A percentile compares a stretch with the other conserved stretches of the same genome.
Evolutionary conservation across 2,888 invertebrate genomes (phyloP).

Genomic region (Hyposoter dolosus): DNA sequence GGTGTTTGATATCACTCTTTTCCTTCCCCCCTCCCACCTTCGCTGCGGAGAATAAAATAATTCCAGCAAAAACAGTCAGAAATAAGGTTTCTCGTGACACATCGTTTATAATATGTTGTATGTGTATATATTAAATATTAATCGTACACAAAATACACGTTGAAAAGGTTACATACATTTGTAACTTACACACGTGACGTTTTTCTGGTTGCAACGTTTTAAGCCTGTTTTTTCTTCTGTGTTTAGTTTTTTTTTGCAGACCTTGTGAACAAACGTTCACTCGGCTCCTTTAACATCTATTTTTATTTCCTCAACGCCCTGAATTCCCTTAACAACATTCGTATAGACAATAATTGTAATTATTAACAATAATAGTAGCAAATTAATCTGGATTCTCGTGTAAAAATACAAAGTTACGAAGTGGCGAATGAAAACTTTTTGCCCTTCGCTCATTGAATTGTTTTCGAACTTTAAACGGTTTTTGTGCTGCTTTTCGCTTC

Average conservation of each 20-base stretch:
- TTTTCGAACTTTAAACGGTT: background rate
- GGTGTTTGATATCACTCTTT: conserved; percentile 16
- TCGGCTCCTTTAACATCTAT: conserved; percentile 57
- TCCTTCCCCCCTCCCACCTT: background rate
- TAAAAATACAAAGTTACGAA: conserved; percentile 48
- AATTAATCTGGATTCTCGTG: conserved; percentile 20
- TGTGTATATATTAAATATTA: conserved; percentile 65
- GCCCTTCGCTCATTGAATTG: background rate
- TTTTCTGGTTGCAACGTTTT: conserved; percentile 6
- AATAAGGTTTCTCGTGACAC: background rate
- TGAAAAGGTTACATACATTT: conserved; percentile 51
- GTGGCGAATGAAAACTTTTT: conserved; percentile 21
- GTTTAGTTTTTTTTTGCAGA: conserved; percentile 23
- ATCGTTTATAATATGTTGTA: conserved; percentile 9
- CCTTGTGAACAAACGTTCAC: conserved; percentile 23
- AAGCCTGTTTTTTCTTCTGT: background rate
- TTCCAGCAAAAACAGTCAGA: conserved; percentile 15
- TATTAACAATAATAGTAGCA: conserved; percentile 49
- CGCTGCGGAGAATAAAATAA: background rate
- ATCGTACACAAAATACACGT: conserved; percentile 61
- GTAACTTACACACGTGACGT: conserved; percentile 41
- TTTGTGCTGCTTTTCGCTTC: background rate
- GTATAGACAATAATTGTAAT: conserved; percentile 35
- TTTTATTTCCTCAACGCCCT: conserved; percentile 16
- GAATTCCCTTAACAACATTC: conserved; percentile 29